phyloP scores from a whole-genome alignment of 2,113 vertebrate species.

The Beaufortia kweichowensis region DNA sequence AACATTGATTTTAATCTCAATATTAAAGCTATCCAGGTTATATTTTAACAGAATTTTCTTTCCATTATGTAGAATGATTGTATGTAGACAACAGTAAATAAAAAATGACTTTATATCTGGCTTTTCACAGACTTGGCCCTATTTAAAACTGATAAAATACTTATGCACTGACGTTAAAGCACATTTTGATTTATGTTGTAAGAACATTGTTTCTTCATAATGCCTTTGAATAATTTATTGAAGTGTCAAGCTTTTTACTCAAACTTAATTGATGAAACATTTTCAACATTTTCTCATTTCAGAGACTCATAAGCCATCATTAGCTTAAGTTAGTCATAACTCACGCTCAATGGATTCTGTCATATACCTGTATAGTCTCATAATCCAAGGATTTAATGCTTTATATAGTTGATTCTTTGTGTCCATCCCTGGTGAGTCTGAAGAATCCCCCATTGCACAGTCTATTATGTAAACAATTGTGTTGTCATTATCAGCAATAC shows the following conservation, averaged over 20 bases:
- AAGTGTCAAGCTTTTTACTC: not conserved
- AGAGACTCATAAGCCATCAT: not conserved
- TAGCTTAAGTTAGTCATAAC: not conserved
- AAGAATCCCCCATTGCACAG: slow-evolving; percentile 22
- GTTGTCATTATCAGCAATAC: slow-evolving; percentile 63
- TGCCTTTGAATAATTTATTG: not conserved
- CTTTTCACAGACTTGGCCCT: too few species aligned
- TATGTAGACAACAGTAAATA: too few species aligned
- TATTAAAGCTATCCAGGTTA: too few species aligned
- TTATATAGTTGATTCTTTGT: not conserved
- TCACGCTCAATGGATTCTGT: not conserved
- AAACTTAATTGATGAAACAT: not conserved
- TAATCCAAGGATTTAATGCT: not conserved
- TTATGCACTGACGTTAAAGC: too few species aligned
- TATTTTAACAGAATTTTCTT: too few species aligned
- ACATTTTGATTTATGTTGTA: too few species aligned
- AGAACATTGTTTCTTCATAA: too few species aligned
- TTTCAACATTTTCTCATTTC: not conserved
- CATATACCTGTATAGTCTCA: not conserved
- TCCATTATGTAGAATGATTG: too few species aligned
- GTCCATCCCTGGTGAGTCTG: not conserved
- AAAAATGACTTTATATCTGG: too few species aligned
- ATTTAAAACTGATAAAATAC: too few species aligned
- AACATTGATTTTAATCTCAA: too few species aligned
- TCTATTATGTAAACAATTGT: slow-evolving; percentile 67